phyloP scores from a whole-genome alignment of 2,113 vertebrate genomes.

The Dicaeum eximium region DNA sequence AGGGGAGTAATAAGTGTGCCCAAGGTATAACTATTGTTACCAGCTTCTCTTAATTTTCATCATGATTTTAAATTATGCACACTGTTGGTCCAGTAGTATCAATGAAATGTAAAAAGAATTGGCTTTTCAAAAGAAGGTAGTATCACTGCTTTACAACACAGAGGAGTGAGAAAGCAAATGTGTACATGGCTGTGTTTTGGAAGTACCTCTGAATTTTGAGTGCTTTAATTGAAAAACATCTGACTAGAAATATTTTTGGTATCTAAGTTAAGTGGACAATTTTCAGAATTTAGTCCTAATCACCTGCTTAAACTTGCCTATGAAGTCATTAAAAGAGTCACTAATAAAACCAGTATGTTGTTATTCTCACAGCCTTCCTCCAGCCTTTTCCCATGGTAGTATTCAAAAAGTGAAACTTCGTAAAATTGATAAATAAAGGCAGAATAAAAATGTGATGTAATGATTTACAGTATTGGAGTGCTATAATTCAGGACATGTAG shows the following conservation, averaged over 20 bases:
- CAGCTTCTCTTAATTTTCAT: not conserved
- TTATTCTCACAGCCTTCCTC: not conserved
- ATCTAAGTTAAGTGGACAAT: not conserved
- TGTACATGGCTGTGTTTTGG: not conserved
- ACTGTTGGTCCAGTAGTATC: not conserved
- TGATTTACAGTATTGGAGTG: not conserved
- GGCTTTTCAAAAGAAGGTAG: not conserved
- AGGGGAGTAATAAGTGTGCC: not conserved
- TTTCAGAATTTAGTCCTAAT: not conserved
- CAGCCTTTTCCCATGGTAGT: not conserved
- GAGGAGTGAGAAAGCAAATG: not conserved
- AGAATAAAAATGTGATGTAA: not conserved
- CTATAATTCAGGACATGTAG: not conserved
- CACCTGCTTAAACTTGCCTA: not conserved
- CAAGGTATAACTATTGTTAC: not conserved
- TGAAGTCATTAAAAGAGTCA: not conserved
- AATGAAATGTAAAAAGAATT: not conserved
- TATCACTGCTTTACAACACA: not conserved
- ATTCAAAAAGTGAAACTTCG: not conserved
- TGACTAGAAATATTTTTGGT: not conserved
- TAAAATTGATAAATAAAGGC: not conserved
- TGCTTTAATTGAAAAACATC: not conserved
- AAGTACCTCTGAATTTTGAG: not conserved
- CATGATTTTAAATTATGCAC: not conserved
- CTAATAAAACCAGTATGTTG: not conserved